Evolutionary conservation across 2,797 vertebrate species (phyloP).

Genomic region (Eremophila alpestris): DNA sequence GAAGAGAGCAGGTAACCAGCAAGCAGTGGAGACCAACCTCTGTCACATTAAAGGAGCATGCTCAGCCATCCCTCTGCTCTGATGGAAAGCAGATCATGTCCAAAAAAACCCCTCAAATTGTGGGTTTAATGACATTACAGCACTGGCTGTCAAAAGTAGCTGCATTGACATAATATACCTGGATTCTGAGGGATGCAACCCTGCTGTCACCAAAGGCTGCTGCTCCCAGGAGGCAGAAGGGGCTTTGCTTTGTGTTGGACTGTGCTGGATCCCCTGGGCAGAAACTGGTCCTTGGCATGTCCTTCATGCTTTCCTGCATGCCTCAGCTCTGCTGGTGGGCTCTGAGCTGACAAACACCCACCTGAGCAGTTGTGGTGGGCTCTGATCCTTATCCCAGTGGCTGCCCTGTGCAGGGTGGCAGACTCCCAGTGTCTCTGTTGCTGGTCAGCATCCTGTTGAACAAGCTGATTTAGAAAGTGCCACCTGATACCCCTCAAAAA

Average conservation of each 20-base stretch:
- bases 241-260: neutral
- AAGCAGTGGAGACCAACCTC: neutral
- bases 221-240: neutral
- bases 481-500: slow-evolving; percentile 19
- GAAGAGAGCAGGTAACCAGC: neutral
- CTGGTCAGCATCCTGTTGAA: accelerated
- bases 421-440: neutral
- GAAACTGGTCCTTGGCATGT: neutral
- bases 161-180: neutral
- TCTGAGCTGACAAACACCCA: neutral
- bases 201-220: neutral
- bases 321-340: neutral
- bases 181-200: neutral
- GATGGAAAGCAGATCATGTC: neutral
- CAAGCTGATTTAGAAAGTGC: neutral
- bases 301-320: neutral
- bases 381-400: neutral
- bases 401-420: neutral
- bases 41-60: neutral
- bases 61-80: neutral
- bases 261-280: neutral
- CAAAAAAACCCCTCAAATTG: neutral
- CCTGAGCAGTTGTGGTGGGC: neutral
- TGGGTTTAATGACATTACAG: neutral
- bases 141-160: neutral